phyloP scores from a whole-genome alignment of 2,113 vertebrate genomes.

The Lepidothrix coronata region DNA sequence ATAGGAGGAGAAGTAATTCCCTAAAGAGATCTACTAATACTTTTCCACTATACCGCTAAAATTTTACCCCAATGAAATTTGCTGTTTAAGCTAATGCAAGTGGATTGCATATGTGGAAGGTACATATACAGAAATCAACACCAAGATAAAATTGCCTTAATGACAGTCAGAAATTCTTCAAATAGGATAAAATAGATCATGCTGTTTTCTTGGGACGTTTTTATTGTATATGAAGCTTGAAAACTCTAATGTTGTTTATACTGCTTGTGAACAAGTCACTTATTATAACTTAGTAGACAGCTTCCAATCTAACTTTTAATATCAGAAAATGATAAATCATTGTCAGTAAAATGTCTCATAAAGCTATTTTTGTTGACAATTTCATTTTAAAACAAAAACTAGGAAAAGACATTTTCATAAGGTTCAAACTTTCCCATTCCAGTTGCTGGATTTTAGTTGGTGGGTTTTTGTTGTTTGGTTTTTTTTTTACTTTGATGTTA shows the following conservation, averaged over 20 bases:
- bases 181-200: background rate
- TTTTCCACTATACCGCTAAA: background rate
- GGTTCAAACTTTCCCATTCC: background rate
- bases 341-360: background rate
- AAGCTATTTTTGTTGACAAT: background rate
- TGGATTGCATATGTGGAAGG: background rate
- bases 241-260: background rate
- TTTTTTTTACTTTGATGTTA: background rate
- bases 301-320: background rate
- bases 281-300: background rate
- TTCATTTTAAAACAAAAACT: background rate
- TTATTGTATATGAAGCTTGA: background rate
- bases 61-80: background rate
- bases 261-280: background rate
- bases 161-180: background rate
- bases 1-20: background rate
- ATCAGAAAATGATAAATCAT: background rate
- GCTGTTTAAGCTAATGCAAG: background rate
- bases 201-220: background rate
- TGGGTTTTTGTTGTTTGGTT: background rate
- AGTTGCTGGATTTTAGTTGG: background rate
- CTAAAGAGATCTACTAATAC: background rate
- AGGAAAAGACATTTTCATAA: background rate
- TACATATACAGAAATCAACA: background rate
- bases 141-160: background rate